Evolutionary conservation across 2,113 vertebrate species (phyloP).

Genomic region (Otolemur garnettii): DNA sequence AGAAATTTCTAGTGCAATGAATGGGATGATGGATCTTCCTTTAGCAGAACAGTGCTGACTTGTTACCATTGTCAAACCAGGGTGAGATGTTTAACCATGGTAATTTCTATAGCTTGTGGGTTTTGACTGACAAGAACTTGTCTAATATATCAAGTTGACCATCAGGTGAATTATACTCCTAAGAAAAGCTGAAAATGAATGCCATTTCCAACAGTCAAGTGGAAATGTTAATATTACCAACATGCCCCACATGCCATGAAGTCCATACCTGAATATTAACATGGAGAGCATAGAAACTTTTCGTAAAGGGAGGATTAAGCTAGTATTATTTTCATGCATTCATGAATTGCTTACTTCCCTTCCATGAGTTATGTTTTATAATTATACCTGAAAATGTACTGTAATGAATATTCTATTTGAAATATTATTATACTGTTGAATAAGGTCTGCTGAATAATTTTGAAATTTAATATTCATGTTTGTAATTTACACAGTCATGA

Average conservation of each 20-base stretch:
- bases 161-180: constrained; percentile 54
- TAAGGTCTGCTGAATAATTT: neutral
- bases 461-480: neutral
- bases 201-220: neutral
- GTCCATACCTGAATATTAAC: neutral
- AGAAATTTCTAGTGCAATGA: neutral
- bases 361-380: constrained; percentile 8
- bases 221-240: constrained; percentile 30
- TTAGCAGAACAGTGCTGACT: neutral
- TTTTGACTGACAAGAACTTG: constrained; percentile 20
- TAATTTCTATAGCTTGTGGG: neutral
- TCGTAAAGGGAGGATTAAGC: neutral
- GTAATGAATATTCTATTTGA: neutral
- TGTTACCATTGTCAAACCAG: neutral
- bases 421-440: neutral
- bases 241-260: neutral
- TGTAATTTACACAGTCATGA: neutral
- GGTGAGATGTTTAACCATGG: neutral
- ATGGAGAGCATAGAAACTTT: constrained; percentile 42
- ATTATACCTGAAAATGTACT: neutral
- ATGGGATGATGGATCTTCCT: neutral
- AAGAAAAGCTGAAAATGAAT: constrained; percentile 57
- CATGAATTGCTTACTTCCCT: neutral
- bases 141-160: constrained; percentile 5
- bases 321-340: neutral